phyloP scores from a whole-genome alignment of 23 tunicate genomes.

The Botrylloides violaceus region DNA sequence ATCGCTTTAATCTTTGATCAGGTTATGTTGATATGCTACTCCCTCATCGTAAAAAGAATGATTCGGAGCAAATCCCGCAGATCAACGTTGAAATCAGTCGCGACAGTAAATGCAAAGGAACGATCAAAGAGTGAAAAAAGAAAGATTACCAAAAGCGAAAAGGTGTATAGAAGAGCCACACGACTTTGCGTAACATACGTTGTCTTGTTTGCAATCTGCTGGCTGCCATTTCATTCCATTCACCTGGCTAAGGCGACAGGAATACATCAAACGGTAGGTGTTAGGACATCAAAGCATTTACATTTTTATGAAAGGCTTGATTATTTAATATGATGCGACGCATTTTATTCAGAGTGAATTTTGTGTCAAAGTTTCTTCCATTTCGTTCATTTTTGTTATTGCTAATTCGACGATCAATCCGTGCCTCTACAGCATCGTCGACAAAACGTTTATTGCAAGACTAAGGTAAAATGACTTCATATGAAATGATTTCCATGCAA shows the following conservation, averaged over 20 bases:
- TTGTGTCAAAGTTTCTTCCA: neutral
- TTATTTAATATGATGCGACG: too few relatives aligned
- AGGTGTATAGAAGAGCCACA: neutral
- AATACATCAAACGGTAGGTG: neutral
- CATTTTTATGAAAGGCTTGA: too few relatives aligned
- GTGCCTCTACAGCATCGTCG: neutral
- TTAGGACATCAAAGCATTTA: too few relatives aligned
- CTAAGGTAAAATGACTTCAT: too few relatives aligned
- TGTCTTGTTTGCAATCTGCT: neutral
- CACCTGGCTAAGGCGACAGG: neutral
- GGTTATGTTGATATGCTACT: neutral
- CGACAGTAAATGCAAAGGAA: too few relatives aligned
- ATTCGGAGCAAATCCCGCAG: neutral
- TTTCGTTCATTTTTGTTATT: neutral
- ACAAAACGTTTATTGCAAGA: neutral
- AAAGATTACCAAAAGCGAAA: neutral
- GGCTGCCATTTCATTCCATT: neutral
- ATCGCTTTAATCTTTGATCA: too few relatives aligned
- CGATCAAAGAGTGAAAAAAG: neutral
- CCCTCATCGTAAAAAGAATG: neutral
- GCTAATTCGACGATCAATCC: neutral
- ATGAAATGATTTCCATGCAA: too few relatives aligned
- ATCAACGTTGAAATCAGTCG: neutral
- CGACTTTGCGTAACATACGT: neutral
- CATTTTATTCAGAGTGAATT: neutral